These are phyloP conservation scores for Machaerirhynchus nigripectus DNA, from an alignment of 2,113 vertebrate species.

Conservation along the genomic window DNA sequence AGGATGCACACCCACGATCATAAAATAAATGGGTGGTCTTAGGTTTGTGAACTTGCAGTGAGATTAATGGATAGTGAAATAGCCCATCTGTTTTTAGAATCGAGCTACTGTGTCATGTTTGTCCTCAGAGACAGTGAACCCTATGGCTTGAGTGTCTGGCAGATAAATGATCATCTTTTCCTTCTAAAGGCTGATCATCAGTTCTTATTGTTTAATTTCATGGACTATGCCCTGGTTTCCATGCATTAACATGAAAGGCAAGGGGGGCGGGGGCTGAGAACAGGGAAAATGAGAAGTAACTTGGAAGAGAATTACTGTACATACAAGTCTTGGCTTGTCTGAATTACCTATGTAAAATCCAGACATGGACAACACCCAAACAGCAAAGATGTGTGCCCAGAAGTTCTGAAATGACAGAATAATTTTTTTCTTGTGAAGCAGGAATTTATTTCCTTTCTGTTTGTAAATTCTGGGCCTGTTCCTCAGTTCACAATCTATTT, in stretches of 20 bases:
- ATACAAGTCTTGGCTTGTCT: neutral
- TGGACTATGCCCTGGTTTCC: neutral
- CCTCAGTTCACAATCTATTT: neutral
- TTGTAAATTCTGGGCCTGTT: neutral
- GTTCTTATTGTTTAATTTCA: constrained; percentile 31
- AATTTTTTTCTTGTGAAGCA: neutral
- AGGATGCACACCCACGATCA: neutral
- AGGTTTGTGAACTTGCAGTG: neutral
- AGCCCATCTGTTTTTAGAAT: neutral
- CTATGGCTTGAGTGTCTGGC: neutral
- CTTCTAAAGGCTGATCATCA: neutral
- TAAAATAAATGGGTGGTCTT: neutral
- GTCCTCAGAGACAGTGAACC: neutral
- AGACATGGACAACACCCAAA: neutral
- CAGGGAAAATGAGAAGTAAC: neutral
- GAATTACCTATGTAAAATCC: neutral
- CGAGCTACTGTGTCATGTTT: neutral
- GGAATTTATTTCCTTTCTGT: neutral
- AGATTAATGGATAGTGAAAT: neutral
- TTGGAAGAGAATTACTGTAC: neutral
- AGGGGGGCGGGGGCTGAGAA: neutral
- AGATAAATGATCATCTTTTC: neutral
- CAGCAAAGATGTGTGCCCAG: neutral
- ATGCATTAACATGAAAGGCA: neutral
- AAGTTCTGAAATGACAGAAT: neutral